Base-by-base conservation (phyloP, 2,797 vertebrate genomes). In the Glyptemys insculpta region DNA sequence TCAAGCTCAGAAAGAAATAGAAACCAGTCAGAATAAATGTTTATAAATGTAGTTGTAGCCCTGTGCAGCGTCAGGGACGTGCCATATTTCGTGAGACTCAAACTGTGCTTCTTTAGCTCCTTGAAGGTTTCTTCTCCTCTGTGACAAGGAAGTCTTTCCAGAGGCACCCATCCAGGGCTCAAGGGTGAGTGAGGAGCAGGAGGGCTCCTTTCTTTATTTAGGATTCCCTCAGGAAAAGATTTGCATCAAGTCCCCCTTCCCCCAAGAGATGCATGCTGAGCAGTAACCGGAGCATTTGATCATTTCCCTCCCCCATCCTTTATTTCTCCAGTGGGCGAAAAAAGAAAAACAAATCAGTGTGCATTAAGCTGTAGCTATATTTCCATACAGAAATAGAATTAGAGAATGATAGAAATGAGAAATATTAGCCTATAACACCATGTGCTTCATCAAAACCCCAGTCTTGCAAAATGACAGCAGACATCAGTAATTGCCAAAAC, bases 401-500 rank as follows among this genome's bases (percentile, higher is more conserved):
- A 87, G 81, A 90, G 90, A 88, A 74, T 0, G 52, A 86, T 89
- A 92, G 95, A 87, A 95, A 96, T 90, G 96, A 95, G 95, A 98
- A 98, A 96, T 96, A 97, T 92, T 95, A 96, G 92, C 96, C 96
- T 94, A 29, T 93, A 97, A 92, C 91, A 95, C 62, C 74, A 72
- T 78, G 91, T 96, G 83, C 95, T 98, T 96, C 95, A 96, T 98
- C 97, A 97, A 86, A 96, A 95, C 41, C 91, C 86, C 92, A 96
- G 95, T 96, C 96, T 95, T 97, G 97, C 44, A 81, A 95, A 91
- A 82, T 96, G 98, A 96, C 79, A 93, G 97, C 96, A 97, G 97
- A 90, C 95, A 97, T 97, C 96, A 97, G 96, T 97, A 98, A 97
- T 95, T 89, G 72, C 97, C 96, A 95, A 83, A 93, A 90, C 84